Evolutionary conservation across 1,140 invertebrate genomes (phyloP).

Genomic region (Cyclargus thomasi): DNA sequence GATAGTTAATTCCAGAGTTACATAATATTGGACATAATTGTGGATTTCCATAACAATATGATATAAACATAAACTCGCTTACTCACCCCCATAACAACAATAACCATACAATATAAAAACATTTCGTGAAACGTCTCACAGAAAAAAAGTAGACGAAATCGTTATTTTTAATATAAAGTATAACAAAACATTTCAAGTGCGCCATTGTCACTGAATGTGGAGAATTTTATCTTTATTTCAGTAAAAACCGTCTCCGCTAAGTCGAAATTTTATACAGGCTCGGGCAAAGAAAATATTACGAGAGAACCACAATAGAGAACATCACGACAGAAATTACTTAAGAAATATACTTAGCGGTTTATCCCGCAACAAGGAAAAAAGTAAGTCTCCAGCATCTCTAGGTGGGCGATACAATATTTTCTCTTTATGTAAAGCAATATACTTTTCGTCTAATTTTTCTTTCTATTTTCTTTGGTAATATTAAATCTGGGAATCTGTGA

Average conservation of each 20-base stretch:
- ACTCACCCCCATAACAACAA: background rate
- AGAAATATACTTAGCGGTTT: slow-evolving; percentile 10
- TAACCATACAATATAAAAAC: background rate
- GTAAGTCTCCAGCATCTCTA: background rate
- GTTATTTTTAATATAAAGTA: slow-evolving; percentile 13
- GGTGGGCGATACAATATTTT: too few relatives aligned
- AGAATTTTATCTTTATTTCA: slow-evolving; percentile 13
- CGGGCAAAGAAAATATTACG: slow-evolving; percentile 8
- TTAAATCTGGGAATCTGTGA: background rate
- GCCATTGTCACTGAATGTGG: slow-evolving; percentile 8
- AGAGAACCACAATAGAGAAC: background rate
- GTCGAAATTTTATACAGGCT: slow-evolving; percentile 14
- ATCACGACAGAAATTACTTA: slow-evolving; percentile 13
- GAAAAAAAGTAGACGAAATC: background rate
- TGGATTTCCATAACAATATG: too few relatives aligned
- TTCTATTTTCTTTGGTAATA: slow-evolving; percentile 3
- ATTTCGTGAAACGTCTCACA: background rate
- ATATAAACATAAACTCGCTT: background rate
- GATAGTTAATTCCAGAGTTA: too few relatives aligned
- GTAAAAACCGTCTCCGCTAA: slow-evolving; percentile 13
- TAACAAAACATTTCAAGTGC: slow-evolving; percentile 8
- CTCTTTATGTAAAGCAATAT: background rate
- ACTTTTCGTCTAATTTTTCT: slow-evolving; percentile 1
- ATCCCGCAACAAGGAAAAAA: slow-evolving; percentile 10
- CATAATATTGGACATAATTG: too few relatives aligned